Conservation (phyloP, 2,888 invertebrate species). For the Azorinus chamasolen region DNA sequence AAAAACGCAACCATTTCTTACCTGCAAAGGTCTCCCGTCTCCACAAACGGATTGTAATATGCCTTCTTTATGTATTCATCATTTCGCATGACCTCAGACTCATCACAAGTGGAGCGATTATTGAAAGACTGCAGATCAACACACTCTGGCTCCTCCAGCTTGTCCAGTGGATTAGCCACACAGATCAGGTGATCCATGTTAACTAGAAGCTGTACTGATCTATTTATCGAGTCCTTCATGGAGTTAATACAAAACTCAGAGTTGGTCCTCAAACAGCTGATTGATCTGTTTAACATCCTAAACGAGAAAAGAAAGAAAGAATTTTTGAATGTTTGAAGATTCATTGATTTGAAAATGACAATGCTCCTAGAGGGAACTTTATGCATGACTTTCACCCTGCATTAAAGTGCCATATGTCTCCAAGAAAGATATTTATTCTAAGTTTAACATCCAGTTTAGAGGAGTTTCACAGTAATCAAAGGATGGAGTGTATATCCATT, state of each 20-base stretch:
- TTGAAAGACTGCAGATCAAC: constrained; percentile 15
- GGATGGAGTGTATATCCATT: no score
- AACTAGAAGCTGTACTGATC: constrained; percentile 34
- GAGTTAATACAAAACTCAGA: constrained; percentile 13
- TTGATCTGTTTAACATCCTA: neutral
- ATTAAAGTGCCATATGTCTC: no score
- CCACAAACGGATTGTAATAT: constrained; percentile 35
- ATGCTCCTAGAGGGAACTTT: no score
- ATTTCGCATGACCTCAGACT: constrained; percentile 27
- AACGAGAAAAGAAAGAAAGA: no score
- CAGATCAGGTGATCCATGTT: constrained; percentile 48
- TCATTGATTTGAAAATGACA: no score
- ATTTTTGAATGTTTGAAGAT: no score
- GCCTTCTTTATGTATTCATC: constrained; percentile 30
- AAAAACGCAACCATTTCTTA: no score
- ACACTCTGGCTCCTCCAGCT: constrained; percentile 26
- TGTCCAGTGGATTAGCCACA: constrained; percentile 38
- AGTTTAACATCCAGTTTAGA: no score
- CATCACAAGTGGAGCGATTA: constrained; percentile 17
- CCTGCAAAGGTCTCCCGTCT: constrained; percentile 38
- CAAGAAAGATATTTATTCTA: no score
- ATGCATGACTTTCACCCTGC: no score
- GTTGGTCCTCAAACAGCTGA: constrained; percentile 6
- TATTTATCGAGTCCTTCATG: constrained; percentile 31
- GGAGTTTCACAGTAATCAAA: no score